A percentile compares a stretch with the other conserved stretches of the same genome.
phyloP scores from a whole-genome alignment of 2,113 vertebrate genomes.

The Corydoras maculifer region DNA sequence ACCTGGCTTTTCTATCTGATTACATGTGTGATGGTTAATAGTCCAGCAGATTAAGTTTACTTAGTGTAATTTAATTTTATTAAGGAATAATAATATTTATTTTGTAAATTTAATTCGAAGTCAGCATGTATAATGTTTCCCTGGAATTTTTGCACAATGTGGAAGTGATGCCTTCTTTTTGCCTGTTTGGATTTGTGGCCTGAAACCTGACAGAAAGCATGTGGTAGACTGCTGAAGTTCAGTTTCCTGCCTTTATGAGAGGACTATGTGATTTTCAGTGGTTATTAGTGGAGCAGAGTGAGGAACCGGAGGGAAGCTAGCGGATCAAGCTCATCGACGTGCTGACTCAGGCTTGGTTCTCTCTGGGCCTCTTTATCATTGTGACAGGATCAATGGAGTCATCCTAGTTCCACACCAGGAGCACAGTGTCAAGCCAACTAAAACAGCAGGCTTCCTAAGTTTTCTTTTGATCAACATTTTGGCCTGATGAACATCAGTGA shows the following conservation, averaged over 20 bases:
- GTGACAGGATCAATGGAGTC: conserved; percentile 36
- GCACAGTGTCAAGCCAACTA: conserved; percentile 21
- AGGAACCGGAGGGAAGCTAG: conserved; percentile 23
- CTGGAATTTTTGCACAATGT: background rate
- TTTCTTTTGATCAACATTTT: conserved; percentile 28
- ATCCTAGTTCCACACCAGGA: conserved; percentile 17
- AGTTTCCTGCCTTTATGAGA: conserved; percentile 24
- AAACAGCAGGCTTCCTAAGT: conserved; percentile 17
- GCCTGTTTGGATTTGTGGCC: background rate
- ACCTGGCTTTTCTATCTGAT: too few relatives aligned
- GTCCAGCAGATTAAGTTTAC: too few relatives aligned
- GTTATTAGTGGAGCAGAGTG: conserved; percentile 26
- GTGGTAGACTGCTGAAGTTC: background rate
- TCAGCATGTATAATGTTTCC: too few relatives aligned
- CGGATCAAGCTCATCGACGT: conserved; percentile 43
- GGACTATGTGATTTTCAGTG: conserved; percentile 11
- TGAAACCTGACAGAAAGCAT: background rate
- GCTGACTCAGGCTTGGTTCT: conserved; percentile 39
- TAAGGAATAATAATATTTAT: too few relatives aligned
- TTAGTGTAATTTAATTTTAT: too few relatives aligned
- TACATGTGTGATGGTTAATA: too few relatives aligned
- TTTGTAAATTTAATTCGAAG: too few relatives aligned
- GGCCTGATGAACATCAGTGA: conserved; percentile 25
- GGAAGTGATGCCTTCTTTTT: background rate
- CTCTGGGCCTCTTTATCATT: conserved; percentile 35